A percentile compares a stretch with the other conserved stretches of the same genome.
Evolutionary conservation across 1,140 invertebrate species (phyloP).

Genomic region (Sitobion miscanthi): DNA sequence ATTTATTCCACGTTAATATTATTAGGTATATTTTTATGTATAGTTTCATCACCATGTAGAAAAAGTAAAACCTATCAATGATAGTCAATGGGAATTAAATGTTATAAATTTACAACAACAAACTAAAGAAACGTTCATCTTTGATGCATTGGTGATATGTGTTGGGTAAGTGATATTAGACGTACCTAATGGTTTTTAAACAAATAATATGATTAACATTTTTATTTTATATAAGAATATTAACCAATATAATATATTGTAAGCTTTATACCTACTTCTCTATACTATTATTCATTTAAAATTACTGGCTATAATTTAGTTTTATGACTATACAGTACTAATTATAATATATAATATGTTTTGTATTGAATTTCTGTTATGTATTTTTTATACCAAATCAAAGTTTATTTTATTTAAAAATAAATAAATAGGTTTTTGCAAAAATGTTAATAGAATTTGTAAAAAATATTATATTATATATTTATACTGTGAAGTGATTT

Average conservation of each 20-base stretch:
- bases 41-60: slow-evolving; percentile 73
- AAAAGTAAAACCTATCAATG: slow-evolving; percentile 66
- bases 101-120: slow-evolving; percentile 69
- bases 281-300: not conserved
- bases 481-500: not conserved
- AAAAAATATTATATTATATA: not conserved
- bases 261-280: too few species aligned
- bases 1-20: not conserved
- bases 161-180: slow-evolving; percentile 20
- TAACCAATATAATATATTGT: too few species aligned
- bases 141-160: slow-evolving; percentile 69
- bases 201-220: too few species aligned
- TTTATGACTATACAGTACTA: not conserved
- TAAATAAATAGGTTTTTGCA: not conserved
- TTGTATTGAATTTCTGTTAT: not conserved
- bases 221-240: too few species aligned
- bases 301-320: not conserved
- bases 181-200: not conserved
- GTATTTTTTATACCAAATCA: not conserved
- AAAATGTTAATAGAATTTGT: not conserved
- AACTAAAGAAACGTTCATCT: slow-evolving; percentile 65
- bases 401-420: not conserved
- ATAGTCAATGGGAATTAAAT: slow-evolving; percentile 70
- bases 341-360: not conserved
- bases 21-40: not conserved